Base-by-base conservation (phyloP, 2,797 vertebrate species). In the Poecilia wingei region DNA sequence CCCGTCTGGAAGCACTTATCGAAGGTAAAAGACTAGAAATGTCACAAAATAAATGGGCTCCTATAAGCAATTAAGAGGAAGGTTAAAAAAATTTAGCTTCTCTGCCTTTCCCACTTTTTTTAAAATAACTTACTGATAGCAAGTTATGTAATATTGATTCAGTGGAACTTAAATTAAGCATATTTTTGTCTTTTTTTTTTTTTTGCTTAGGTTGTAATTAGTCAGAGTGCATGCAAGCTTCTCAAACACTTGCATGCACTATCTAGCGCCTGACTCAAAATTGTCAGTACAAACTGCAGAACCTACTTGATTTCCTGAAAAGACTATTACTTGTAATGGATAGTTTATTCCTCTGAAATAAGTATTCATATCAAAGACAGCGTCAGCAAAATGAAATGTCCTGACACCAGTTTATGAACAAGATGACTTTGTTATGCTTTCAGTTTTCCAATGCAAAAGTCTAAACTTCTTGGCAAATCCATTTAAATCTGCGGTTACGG, bases 1-100 rank as follows among this genome's bases (percentile, higher is more conserved):
- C 85, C 79, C 82, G 77, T 77, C 80, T 16, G 4, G 36, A 69
- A 75, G 68, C 64, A 61, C 73, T 73, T 36, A 57, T 57, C 45
- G 31, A 45, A 68, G 39, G 74, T 75, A n/a, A 78, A 57, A 39
- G 47, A 16, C 73, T 33, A 6, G 22, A 28, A 7, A 46, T n/a
- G 39, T 72, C 13, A 47, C n/a, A 31, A 10, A 18, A 71, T 31
- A 72, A 0, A 61, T 39, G 12, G 10, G 0, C 51, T 53, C 51
- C 31, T 3, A 22, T 5, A 5, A 31, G 20, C 31, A 49, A 49
- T 74, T 61, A n/a, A 49, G 25, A 71, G 55, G 28, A 47, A 49
- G 25, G 14, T 47, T 47, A 70, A 43, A 68, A 7, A 1, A 3
- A 13, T 1, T 9, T 0, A 14, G 6, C n/a, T 55, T 41, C 22